A percentile compares a stretch with the other conserved stretches of the same genome.
phyloP scores from a whole-genome alignment of 1,140 invertebrate genomes.

The Halyomorpha halys region DNA sequence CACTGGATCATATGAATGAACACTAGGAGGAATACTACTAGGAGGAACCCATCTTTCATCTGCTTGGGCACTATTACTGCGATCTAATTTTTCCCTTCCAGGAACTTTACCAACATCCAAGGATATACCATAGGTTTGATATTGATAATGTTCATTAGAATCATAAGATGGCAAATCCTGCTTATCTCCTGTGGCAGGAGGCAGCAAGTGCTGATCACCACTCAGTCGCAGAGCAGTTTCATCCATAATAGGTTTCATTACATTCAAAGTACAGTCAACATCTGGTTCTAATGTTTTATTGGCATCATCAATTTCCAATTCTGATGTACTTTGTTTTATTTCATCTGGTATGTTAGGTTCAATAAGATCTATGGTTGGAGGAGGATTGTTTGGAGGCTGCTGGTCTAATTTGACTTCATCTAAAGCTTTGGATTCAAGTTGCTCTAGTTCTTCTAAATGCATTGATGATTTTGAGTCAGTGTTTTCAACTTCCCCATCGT shows the following conservation, averaged over 20 bases:
- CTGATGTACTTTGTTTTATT: slow-evolving; percentile 22
- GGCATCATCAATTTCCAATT: not conserved
- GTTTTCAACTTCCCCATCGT: slow-evolving; percentile 17
- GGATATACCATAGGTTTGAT: slow-evolving; percentile 26
- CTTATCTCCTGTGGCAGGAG: slow-evolving; percentile 17
- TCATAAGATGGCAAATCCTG: slow-evolving; percentile 22
- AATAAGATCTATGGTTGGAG: slow-evolving; percentile 20
- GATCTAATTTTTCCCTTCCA: slow-evolving; percentile 37
- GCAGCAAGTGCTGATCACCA: slow-evolving; percentile 14
- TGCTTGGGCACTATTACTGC: slow-evolving; percentile 40
- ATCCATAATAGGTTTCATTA: slow-evolving; percentile 26
- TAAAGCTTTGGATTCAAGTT: slow-evolving; percentile 14
- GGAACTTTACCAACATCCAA: slow-evolving; percentile 31
- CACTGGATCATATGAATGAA: slow-evolving; percentile 36
- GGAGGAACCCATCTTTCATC: slow-evolving; percentile 56
- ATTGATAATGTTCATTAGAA: slow-evolving; percentile 26
- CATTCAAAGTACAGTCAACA: slow-evolving; percentile 18
- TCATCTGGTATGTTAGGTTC: slow-evolving; percentile 24
- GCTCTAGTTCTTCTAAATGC: slow-evolving; percentile 2
- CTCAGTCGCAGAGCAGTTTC: slow-evolving; percentile 17
- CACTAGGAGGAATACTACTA: slow-evolving; percentile 39
- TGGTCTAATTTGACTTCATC: slow-evolving; percentile 16
- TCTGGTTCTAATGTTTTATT: slow-evolving; percentile 17
- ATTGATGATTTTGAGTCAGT: slow-evolving; percentile 21
- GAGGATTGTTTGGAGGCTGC: not conserved